These are phyloP conservation scores for Psittacula echo DNA, from an alignment of 2,797 vertebrate genomes.

Conservation along the genomic window DNA sequence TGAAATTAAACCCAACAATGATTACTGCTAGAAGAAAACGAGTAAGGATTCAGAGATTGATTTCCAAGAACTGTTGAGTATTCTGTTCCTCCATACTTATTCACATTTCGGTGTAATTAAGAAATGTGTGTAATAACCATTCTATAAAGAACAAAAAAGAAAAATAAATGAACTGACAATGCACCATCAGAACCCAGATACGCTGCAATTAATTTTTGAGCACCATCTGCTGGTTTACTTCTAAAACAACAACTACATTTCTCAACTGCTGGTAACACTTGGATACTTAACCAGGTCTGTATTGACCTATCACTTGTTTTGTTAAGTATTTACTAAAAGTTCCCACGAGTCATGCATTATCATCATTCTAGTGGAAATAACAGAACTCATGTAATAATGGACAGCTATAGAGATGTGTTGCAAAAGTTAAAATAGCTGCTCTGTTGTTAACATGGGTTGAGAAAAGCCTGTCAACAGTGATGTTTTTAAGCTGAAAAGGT, in stretches of 20 bases:
- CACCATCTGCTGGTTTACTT: slow-evolving; percentile 56
- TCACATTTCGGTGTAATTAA: background rate
- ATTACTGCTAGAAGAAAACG: background rate
- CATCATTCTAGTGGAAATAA: background rate
- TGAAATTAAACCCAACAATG: background rate
- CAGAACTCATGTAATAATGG: background rate
- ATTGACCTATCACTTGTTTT: background rate
- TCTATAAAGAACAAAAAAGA: background rate
- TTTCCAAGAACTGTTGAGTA: background rate
- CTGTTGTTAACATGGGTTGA: background rate
- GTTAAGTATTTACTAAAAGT: background rate
- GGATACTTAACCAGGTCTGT: background rate
- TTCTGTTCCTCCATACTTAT: background rate
- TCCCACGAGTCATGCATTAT: background rate
- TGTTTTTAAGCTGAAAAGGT: background rate
- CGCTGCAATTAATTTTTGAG: background rate
- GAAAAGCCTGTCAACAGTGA: background rate
- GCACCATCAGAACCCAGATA: background rate
- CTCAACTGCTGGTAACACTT: background rate
- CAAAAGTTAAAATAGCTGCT: background rate
- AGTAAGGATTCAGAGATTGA: background rate
- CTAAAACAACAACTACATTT: background rate
- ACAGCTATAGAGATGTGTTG: background rate
- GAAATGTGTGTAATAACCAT: background rate
- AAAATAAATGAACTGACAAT: background rate